Evolutionary conservation across 2,797 vertebrate species (phyloP), one percentile per base, ranked within the genome.

Genomic region (Sitta carolinensis): DNA sequence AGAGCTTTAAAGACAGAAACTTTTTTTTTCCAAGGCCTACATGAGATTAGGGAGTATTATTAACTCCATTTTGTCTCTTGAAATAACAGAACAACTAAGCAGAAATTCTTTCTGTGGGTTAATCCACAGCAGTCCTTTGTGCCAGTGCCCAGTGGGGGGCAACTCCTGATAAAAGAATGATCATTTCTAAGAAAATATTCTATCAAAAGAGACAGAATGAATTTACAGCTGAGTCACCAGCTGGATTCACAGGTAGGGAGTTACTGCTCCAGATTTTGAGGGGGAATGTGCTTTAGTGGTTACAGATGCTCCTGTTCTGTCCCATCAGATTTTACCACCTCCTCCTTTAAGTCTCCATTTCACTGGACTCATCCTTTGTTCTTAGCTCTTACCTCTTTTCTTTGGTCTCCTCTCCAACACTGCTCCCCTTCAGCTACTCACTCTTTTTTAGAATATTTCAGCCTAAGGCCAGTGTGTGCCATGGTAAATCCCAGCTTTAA

Each of bases 391-490:
- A n/a, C 32, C 40, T 87, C 42, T 47, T 59, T 30, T 78, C 57
- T 86, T 73, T 84, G 73, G 20, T 51, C 19, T 64, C 55, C 42
- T 79, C 59, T 40, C 43, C 43, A 42, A n/a, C 21, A 50, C 16
- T 34, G 15, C 8, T 63, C 22, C 42, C 17, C 7, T 63, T 51
- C 80, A 80, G 30, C 4, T 84, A 30, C 12, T 7, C 27, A 30
- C 12, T 7, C 27, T 22, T 61, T 72, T 68, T 42, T 27, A 62
- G 15, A 75, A 4, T 63, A 69, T 47, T 87, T 87, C 64, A 91
- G 55, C 52, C 64, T 55, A 38, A 75, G 58, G 34, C 27, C 36
- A 34, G 32, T 0, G 0, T 2, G 30, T 59, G 6, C 47, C 48
- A 25, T 8, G 27, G 51, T 40, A 50, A 78, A 61, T 64, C 52